Percentiles rank a stretch among this genome's conserved stretches.
Conservation (phyloP, 1,140 invertebrate genomes). For the Trichonephila clavata region DNA sequence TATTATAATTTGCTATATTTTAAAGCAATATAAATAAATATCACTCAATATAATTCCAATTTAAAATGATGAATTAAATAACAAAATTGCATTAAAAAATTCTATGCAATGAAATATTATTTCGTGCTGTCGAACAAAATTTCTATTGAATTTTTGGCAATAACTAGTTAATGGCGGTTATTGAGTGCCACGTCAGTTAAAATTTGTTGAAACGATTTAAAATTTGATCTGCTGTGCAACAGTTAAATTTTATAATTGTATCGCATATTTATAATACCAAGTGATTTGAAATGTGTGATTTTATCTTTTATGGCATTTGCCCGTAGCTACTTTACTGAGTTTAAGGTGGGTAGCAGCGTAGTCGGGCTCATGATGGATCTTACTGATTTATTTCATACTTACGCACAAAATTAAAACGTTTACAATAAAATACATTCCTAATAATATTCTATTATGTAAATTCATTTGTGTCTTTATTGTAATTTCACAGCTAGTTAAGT, state of each 20-base stretch:
- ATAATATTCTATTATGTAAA: conserved; percentile 18
- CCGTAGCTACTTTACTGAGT: conserved; percentile 40
- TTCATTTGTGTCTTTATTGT: conserved; percentile 52
- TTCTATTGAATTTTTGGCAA: not conserved
- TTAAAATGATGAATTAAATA: too few species aligned
- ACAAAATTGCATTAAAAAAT: too few species aligned
- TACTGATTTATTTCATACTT: not conserved
- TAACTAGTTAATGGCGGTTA: conserved; percentile 22
- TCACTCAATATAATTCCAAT: too few species aligned
- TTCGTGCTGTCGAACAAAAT: not conserved
- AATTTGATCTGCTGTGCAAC: not conserved
- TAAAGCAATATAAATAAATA: too few species aligned
- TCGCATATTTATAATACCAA: too few species aligned
- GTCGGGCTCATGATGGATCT: conserved; percentile 38
- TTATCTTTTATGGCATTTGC: not conserved
- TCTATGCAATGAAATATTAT: too few species aligned
- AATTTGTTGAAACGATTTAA: not conserved
- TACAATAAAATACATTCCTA: conserved; percentile 40
- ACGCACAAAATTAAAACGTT: not conserved
- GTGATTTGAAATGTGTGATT: too few species aligned
- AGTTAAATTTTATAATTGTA: too few species aligned
- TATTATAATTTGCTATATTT: too few species aligned
- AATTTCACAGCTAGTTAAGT: not conserved
- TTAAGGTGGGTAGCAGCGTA: conserved; percentile 56
- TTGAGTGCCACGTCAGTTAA: conserved; percentile 52